Percentiles rank a stretch among this genome's conserved stretches.
Evolutionary conservation across 1,140 invertebrate species (phyloP).

Genomic region (Orius insidiosus): DNA sequence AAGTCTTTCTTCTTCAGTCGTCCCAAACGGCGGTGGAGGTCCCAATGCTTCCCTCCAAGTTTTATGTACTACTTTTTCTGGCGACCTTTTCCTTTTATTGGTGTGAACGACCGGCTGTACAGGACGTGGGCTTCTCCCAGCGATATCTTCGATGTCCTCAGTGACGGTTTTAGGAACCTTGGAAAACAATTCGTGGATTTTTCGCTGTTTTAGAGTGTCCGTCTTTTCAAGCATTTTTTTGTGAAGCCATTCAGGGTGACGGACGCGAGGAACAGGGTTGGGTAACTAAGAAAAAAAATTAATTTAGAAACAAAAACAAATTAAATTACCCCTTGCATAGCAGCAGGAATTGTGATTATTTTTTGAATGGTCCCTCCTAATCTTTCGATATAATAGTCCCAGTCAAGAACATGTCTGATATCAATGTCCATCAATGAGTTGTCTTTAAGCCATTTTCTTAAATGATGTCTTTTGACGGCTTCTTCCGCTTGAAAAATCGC

Average conservation of each 20-base stretch:
- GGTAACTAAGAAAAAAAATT: constrained; percentile 36
- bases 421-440: constrained; percentile 60
- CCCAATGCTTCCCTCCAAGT: constrained; percentile 75
- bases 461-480: constrained; percentile 69
- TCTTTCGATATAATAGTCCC: constrained; percentile 92
- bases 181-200: constrained; percentile 85
- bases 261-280: constrained; percentile 88
- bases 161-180: constrained; percentile 26
- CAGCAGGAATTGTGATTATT: constrained; percentile 98
- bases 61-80: constrained; percentile 13
- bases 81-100: constrained; percentile 34
- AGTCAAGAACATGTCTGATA: constrained; percentile 87
- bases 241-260: constrained; percentile 95
- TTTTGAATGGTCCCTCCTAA: constrained; percentile 90
- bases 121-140: constrained; percentile 21
- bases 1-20: constrained; percentile 43
- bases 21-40: constrained; percentile 57
- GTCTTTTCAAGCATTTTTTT: constrained; percentile 88
- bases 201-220: constrained; percentile 79
- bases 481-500: constrained; percentile 93
- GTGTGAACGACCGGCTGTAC: constrained; percentile 15
- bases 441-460: constrained; percentile 90
- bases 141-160: constrained; percentile 50
- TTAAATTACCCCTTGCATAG: constrained; percentile 67
- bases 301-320: background rate